Conservation (phyloP, 2,797 vertebrate species). For the Gymnothorax reevesii region DNA sequence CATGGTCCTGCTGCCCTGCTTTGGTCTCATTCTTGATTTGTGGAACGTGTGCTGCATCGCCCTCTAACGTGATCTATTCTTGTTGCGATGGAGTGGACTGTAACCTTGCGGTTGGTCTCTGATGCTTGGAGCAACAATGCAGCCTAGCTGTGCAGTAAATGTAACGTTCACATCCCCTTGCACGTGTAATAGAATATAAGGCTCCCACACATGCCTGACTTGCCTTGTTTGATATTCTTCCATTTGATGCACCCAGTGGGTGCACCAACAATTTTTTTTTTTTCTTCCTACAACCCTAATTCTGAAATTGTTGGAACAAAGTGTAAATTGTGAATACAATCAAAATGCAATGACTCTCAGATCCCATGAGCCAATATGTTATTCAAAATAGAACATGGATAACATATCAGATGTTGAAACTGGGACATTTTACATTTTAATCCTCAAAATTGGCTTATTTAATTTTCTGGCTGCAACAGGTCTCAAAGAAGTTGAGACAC, state of each 20-base stretch:
- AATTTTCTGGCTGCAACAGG: no score
- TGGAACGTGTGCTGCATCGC: neutral
- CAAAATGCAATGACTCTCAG: no score
- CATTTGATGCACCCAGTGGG: neutral
- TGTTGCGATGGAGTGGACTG: neutral
- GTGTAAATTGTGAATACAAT: no score
- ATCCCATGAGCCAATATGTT: no score
- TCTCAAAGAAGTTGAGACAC: no score
- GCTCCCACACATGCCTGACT: conserved; percentile 4
- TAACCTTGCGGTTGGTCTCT: neutral
- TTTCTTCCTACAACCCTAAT: no score
- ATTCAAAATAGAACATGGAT: no score
- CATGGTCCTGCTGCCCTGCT: conserved; percentile 20
- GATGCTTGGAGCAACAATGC: neutral
- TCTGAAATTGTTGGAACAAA: no score
- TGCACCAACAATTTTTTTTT: neutral
- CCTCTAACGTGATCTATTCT: neutral
- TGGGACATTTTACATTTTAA: no score
- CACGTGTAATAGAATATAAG: conserved; percentile 21
- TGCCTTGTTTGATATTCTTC: neutral
- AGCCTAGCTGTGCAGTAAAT: neutral
- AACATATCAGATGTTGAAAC: no score
- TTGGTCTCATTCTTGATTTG: neutral
- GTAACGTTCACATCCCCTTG: neutral
- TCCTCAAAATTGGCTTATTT: no score